phyloP scores from a whole-genome alignment of 2,888 invertebrate species.

The Tipula vernalis region DNA sequence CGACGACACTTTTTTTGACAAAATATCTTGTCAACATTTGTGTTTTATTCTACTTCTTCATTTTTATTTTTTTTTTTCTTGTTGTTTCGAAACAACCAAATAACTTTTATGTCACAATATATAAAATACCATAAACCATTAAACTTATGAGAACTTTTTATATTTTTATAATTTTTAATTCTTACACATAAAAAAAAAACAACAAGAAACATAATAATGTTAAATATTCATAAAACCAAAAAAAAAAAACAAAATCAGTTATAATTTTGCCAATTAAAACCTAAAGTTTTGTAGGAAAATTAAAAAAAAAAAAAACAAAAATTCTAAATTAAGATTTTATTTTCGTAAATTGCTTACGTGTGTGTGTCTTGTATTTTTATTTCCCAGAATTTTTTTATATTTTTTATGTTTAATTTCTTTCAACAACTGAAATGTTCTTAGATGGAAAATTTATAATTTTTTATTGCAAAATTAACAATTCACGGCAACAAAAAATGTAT shows the following conservation, averaged over 20 bases:
- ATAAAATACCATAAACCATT: background rate
- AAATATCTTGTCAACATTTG: background rate
- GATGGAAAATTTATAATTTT: background rate
- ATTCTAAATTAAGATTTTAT: background rate
- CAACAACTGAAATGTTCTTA: background rate
- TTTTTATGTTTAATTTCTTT: background rate
- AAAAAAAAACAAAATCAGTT: background rate
- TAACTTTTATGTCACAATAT: background rate
- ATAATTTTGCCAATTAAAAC: slow-evolving; percentile 4
- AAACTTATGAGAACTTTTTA: background rate
- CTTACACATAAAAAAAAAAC: background rate
- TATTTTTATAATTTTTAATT: background rate
- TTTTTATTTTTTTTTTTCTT: background rate
- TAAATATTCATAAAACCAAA: background rate
- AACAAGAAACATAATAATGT: background rate
- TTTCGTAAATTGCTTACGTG: background rate
- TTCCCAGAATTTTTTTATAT: background rate
- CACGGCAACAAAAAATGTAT: background rate
- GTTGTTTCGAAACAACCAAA: background rate
- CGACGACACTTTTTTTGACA: background rate
- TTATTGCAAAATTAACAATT: slow-evolving; percentile 4
- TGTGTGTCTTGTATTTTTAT: background rate
- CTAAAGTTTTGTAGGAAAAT: background rate
- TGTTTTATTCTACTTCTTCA: background rate
- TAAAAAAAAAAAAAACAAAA: background rate